Base-by-base conservation (phyloP, 2,113 vertebrate species). In the Petaurus breviceps region DNA sequence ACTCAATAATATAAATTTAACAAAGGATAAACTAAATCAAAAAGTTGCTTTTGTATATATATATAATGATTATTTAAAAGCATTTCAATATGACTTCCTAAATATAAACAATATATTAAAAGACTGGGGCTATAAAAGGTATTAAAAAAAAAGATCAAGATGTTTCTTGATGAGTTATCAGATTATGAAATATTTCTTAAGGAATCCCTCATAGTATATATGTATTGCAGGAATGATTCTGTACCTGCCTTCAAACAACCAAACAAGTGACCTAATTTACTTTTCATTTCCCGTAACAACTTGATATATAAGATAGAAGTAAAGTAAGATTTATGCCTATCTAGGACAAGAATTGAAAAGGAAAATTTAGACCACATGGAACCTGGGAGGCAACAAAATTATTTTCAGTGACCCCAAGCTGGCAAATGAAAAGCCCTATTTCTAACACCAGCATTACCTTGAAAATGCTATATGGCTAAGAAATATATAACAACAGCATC, bases 21-120 rank as follows among this genome's bases (percentile, higher is more conserved):
- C 12, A 50, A 24, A 16, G 3, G 43, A 84, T 91, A 46, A 37
- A 68, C 14, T 37, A 68, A 43, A 95, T 3, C 43, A 61, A 94
- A 91, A 92, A 51, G 31, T 57, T 12, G 89, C 90, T 89, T 90
- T 14, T 19, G n/a, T n/a, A 57, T 47, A 43, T 54, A 89, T 95
- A 54, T 92, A 51, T 90, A 51, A 11, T 61, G 55, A 31, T 49
- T 90, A 92, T 61, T 94, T 55, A 95, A 94, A 52, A 96, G 55
- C 51, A 25, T 53, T 95, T 93, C 95, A 53, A 91, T 57, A 94
- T 47, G 26, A 96, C 57, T 94, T 97, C 31, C 89, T 57, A 95
- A 91, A 52, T 51, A 94, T 28, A 90, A 93, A 93, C 77, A 31
- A 47, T 4, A 3, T 22, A 91, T 31, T 55, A 51, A 91, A 54